phyloP scores from a whole-genome alignment of 2,888 invertebrate genomes.

The Limnephilus auricula region DNA sequence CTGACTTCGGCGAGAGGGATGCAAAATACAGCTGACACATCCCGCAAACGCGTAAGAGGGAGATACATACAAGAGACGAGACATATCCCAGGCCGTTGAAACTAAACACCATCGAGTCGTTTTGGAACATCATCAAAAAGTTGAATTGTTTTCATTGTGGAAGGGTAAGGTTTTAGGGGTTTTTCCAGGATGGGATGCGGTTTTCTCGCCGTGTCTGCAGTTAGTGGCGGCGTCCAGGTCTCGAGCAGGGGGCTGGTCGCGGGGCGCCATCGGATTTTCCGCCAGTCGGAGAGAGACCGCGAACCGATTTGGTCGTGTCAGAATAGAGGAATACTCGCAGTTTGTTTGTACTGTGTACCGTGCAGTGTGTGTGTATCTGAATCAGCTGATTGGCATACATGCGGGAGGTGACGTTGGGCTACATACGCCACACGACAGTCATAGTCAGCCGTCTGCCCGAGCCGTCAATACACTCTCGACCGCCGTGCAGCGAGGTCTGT shows the following conservation, averaged over 20 bases:
- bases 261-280: constrained; percentile 67
- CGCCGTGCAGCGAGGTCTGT: constrained; percentile 17
- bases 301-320: constrained; percentile 30
- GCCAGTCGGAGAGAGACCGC: constrained; percentile 58
- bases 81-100: constrained; percentile 26
- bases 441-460: constrained; percentile 22
- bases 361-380: constrained; percentile 52
- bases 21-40: constrained; percentile 59
- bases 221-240: not conserved
- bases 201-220: not conserved
- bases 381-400: constrained; percentile 64
- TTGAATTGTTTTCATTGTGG: not conserved
- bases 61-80: constrained; percentile 42
- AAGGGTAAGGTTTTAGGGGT: not conserved
- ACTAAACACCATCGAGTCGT: not conserved
- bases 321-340: not conserved
- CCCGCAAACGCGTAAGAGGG: constrained; percentile 42
- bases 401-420: constrained; percentile 59
- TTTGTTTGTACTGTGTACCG: constrained; percentile 52
- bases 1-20: constrained; percentile 51
- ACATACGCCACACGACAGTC: constrained; percentile 32
- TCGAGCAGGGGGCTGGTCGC: constrained; percentile 52
- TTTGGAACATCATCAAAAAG: constrained; percentile 24
- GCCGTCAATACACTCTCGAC: constrained; percentile 44
- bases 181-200: not conserved